Evolutionary conservation across 2,113 vertebrate genomes (phyloP).

Genomic region (Sylvietta virens): DNA sequence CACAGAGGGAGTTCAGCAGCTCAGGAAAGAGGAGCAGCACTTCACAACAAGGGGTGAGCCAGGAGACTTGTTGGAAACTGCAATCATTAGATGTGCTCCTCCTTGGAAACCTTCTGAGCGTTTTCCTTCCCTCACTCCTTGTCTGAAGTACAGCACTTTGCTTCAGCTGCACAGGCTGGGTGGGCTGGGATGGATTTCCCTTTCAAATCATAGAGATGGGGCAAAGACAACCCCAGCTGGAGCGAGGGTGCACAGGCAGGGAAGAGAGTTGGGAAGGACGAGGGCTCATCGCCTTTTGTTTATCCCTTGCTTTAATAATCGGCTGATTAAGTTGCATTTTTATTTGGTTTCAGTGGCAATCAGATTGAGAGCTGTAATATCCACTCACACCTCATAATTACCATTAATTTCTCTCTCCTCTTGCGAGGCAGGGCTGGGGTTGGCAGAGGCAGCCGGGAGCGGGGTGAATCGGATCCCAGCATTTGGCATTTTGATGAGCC

Average conservation of each 20-base stretch:
- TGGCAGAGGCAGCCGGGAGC: constrained; percentile 37
- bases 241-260: background rate
- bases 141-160: background rate
- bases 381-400: constrained; percentile 71
- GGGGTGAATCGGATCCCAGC: background rate
- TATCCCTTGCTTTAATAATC: constrained; percentile 67
- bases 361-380: constrained; percentile 65
- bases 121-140: background rate
- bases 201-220: rapidly evolving
- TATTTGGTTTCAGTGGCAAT: constrained; percentile 68
- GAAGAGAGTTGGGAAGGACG: background rate
- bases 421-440: constrained; percentile 22
- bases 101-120: constrained; percentile 15
- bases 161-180: background rate
- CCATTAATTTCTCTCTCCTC: constrained; percentile 65
- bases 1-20: background rate
- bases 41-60: constrained; percentile 2
- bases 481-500: constrained; percentile 18
- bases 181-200: background rate
- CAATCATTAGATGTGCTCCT: constrained; percentile 12
- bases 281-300: constrained; percentile 3
- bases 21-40: background rate
- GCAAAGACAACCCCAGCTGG: background rate
- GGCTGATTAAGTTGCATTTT: constrained; percentile 67
- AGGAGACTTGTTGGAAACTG: constrained; percentile 1